Evolutionary conservation across 2,888 invertebrate genomes (phyloP), one percentile per base, ranked within the genome.

Genomic region (Ochropleura leucogaster): DNA sequence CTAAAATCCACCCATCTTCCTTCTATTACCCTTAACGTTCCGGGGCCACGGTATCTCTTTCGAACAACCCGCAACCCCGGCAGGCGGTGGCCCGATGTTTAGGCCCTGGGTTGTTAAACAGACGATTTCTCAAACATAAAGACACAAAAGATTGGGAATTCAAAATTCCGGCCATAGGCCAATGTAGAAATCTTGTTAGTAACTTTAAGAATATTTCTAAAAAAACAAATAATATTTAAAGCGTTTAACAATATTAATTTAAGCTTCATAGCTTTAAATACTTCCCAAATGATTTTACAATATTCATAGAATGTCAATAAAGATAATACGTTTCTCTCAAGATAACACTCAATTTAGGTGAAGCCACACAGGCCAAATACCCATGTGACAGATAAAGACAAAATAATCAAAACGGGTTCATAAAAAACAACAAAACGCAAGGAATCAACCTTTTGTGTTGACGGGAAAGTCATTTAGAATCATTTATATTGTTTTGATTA

Each of bases 401-500:
- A 73, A 69, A 77, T 80, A 68, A 87, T 68, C 74, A 67, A 14
- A 80, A 78, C 79, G 16, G 60, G 69, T 74, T 76, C 51, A 49
- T 49, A 49, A 69, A 70, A 69, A 73, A 74, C 46, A 83, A 85
- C 59, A 85, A 77, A 80, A 88, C 51, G 59, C 65, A 69, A 68
- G 30, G 46, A 74, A 72, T 68, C 67, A 10, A 73, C 65, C 74
- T 59, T 79, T 82, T 84, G 74, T 83, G 77, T 85, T 85, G 88
- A 91, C 86, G 88, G 84, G 87, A 90, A 89, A 90, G 86, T 90
- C 90, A 90, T 91, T 89, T 82, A 82, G 79, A 89, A 87, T 85
- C 88, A 91, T 92, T 90, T 90, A 92, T 92, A 93, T 94, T 92
- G 92, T 93, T 91, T 93, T 89, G 92, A 92, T 93, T 92, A 94